Conservation (phyloP, 1,140 invertebrate genomes). For the Drosophila erecta region DNA sequence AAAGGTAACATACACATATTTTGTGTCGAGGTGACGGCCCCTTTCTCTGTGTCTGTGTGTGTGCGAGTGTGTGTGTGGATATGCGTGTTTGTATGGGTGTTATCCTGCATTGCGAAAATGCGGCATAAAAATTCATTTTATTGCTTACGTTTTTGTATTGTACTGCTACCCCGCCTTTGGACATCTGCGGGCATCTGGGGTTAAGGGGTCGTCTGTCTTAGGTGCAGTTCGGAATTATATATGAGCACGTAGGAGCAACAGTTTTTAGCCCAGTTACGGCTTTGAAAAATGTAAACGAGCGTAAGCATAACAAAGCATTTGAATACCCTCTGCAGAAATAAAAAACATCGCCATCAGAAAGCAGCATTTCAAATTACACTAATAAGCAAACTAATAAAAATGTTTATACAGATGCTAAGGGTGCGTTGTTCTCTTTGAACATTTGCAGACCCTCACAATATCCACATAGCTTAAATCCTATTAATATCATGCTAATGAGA, state of each 20-base stretch:
- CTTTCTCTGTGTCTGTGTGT: too few species aligned
- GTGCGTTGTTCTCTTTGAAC: too few species aligned
- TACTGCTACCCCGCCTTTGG: slow-evolving; percentile 13
- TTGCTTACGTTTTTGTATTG: slow-evolving; percentile 71
- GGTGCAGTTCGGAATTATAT: slow-evolving; percentile 18
- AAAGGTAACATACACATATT: slow-evolving; percentile 63
- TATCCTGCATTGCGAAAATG: slow-evolving; percentile 73
- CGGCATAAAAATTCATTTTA: slow-evolving; percentile 81
- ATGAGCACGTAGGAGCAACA: slow-evolving; percentile 17
- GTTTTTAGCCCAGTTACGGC: slow-evolving; percentile 15
- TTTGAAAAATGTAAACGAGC: slow-evolving; percentile 4
- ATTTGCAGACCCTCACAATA: not conserved
- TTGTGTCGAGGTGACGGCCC: slow-evolving; percentile 29
- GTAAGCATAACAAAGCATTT: not conserved
- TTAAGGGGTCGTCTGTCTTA: slow-evolving; percentile 13
- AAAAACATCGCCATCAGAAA: not conserved
- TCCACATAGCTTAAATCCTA: not conserved
- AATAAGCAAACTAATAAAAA: too few species aligned
- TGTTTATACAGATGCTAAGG: too few species aligned
- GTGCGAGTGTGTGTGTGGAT: not conserved
- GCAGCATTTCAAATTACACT: too few species aligned
- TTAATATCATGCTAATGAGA: not conserved
- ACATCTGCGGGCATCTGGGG: not conserved
- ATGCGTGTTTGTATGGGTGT: slow-evolving; percentile 9
- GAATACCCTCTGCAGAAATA: not conserved